These are phyloP conservation scores for Sorex maritimensis DNA, from an alignment of 2,797 vertebrate species.

Conservation along the genomic window DNA sequence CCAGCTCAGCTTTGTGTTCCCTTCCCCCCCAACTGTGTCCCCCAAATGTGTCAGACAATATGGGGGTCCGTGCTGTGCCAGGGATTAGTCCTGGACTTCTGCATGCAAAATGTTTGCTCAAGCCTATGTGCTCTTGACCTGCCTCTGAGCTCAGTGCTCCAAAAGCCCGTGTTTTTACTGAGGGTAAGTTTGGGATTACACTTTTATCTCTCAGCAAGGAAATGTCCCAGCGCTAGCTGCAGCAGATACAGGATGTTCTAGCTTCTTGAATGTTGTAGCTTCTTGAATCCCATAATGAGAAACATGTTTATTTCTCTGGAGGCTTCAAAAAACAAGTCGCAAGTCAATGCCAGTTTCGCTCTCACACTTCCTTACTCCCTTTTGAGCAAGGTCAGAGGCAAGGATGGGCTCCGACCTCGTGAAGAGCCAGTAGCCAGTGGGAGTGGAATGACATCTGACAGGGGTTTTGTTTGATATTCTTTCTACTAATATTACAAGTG, in stretches of 20 bases:
- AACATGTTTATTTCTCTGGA: background rate
- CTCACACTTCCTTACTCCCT: background rate
- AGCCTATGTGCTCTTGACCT: background rate
- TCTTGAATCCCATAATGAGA: background rate
- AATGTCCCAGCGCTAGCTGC: background rate
- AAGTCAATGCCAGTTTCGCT: background rate
- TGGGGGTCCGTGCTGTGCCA: too few relatives aligned
- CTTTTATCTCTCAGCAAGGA: background rate
- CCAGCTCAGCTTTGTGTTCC: background rate
- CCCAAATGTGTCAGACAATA: background rate
- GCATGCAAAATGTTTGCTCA: background rate
- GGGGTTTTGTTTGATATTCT: background rate
- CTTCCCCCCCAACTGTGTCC: background rate
- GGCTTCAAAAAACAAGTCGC: slow-evolving; percentile 20
- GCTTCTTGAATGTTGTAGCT: background rate
- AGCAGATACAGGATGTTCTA: background rate
- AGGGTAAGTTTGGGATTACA: background rate
- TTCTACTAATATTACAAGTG: slow-evolving; percentile 43
- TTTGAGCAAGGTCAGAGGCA: background rate
- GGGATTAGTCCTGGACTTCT: too few relatives aligned
- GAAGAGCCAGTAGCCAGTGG: background rate
- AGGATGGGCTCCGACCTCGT: background rate
- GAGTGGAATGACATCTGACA: slow-evolving; percentile 33
- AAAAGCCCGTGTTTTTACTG: slow-evolving; percentile 8
- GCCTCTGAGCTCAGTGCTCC: background rate